A percentile compares a stretch with the other conserved stretches of the same genome.
Evolutionary conservation across 2,888 invertebrate genomes (phyloP).

Genomic region (Meloe dianella): DNA sequence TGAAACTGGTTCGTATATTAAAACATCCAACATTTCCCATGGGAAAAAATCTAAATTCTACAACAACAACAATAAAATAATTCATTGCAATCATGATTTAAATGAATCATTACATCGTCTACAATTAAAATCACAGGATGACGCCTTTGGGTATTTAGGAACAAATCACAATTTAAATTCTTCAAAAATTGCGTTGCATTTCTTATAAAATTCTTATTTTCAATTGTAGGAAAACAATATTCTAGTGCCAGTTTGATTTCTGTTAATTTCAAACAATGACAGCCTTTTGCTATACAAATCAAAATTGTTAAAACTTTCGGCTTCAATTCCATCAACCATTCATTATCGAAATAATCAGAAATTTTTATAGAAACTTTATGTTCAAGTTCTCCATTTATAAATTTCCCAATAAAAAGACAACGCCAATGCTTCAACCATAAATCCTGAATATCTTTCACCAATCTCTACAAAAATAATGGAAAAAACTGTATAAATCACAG

Average conservation of each 20-base stretch:
- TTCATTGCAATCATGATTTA: background rate
- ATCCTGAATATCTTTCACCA: conserved; percentile 66
- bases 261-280: conserved; percentile 50
- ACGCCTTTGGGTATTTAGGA: conserved; percentile 60
- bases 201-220: conserved; percentile 58
- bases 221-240: conserved; percentile 53
- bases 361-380: conserved; percentile 61
- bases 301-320: conserved; percentile 55
- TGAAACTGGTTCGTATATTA: conserved; percentile 72
- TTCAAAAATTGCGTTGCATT: conserved; percentile 57
- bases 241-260: conserved; percentile 59
- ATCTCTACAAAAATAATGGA: conserved; percentile 63
- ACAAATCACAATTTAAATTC: conserved; percentile 57
- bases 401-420: conserved; percentile 67
- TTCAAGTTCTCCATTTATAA: conserved; percentile 59
- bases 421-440: conserved; percentile 71
- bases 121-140: conserved; percentile 71
- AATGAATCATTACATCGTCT: conserved; percentile 65
- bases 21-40: conserved; percentile 76
- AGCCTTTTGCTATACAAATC: conserved; percentile 57
- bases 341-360: conserved; percentile 60
- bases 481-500: conserved; percentile 9
- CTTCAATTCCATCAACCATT: conserved; percentile 35
- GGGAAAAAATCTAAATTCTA: conserved; percentile 78
- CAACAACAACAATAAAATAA: conserved; percentile 26